phyloP scores from a whole-genome alignment of 2,888 invertebrate species.

The Parasteatoda lunata region DNA sequence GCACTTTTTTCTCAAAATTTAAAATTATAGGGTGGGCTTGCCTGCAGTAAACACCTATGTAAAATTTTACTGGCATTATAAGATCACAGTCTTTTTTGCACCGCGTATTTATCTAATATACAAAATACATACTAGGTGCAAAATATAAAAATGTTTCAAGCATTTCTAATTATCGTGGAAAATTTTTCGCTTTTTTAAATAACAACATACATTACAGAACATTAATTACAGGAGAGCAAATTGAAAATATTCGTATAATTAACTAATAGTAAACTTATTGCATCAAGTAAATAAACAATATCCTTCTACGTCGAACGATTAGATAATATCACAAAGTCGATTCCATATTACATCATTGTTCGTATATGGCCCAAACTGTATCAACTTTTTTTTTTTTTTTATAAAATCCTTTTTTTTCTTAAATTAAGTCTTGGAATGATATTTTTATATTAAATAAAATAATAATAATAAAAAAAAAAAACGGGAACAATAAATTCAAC shows the following conservation, averaged over 20 bases:
- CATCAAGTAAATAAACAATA: constrained; percentile 3
- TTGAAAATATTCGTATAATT: constrained; percentile 6
- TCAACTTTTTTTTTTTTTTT: background rate
- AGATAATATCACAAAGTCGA: constrained; percentile 1
- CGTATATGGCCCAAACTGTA: constrained; percentile 24
- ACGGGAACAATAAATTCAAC: constrained; percentile 65
- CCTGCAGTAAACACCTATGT: constrained; percentile 43
- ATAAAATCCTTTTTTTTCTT: constrained; percentile 14
- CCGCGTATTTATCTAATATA: constrained; percentile 55
- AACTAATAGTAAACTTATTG: background rate
- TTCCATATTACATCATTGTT: constrained; percentile 16
- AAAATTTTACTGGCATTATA: constrained; percentile 63
- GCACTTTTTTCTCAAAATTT: constrained; percentile 9
- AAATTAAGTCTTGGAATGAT: constrained; percentile 54
- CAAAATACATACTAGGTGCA: constrained; percentile 62
- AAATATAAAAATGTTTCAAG: constrained; percentile 63
- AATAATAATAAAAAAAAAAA: constrained; percentile 44
- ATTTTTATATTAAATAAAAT: constrained; percentile 61
- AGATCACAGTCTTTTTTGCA: constrained; percentile 65
- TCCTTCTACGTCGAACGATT: constrained; percentile 16
- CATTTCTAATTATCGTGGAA: constrained; percentile 37
- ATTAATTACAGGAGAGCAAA: constrained; percentile 22
- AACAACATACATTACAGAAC: background rate
- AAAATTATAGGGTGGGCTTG: constrained; percentile 40
- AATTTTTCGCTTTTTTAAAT: background rate